Evolutionary conservation across 2,113 vertebrate genomes (phyloP).

Genomic region (Carassius carassius): DNA sequence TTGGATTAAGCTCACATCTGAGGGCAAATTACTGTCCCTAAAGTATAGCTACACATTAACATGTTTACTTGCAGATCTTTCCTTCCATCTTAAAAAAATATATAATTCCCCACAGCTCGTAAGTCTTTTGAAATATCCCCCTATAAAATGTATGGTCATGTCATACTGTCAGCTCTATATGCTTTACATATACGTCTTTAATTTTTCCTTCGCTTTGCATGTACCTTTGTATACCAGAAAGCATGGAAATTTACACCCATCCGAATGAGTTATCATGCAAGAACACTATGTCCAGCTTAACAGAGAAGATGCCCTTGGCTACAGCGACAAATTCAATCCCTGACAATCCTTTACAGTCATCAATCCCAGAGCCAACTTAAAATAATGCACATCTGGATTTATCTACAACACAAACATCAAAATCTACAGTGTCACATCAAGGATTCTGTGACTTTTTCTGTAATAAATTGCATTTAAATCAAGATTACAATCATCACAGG

Average conservation of each 20-base stretch:
- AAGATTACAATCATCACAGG: too few relatives aligned
- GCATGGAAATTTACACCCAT: neutral
- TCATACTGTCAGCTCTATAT: neutral
- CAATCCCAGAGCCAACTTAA: slow-evolving; percentile 7
- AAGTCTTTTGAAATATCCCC: neutral
- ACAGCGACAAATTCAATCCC: slow-evolving; percentile 34
- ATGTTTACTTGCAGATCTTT: neutral
- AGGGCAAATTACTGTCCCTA: neutral
- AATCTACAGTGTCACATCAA: neutral
- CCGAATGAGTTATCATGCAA: neutral
- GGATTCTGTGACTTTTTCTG: neutral
- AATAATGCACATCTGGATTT: neutral
- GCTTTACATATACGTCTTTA: neutral
- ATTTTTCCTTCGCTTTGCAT: neutral
- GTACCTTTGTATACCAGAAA: neutral
- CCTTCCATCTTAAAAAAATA: neutral
- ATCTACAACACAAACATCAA: neutral
- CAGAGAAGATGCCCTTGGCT: neutral
- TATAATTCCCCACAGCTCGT: neutral
- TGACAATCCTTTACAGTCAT: slow-evolving; percentile 6
- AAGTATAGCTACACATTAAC: neutral
- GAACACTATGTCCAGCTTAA: neutral
- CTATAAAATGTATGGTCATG: neutral
- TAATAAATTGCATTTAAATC: neutral
- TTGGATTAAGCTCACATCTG: neutral